phyloP scores from a whole-genome alignment of 2,113 vertebrate species.

The Herpailurus yagouaroundi region DNA sequence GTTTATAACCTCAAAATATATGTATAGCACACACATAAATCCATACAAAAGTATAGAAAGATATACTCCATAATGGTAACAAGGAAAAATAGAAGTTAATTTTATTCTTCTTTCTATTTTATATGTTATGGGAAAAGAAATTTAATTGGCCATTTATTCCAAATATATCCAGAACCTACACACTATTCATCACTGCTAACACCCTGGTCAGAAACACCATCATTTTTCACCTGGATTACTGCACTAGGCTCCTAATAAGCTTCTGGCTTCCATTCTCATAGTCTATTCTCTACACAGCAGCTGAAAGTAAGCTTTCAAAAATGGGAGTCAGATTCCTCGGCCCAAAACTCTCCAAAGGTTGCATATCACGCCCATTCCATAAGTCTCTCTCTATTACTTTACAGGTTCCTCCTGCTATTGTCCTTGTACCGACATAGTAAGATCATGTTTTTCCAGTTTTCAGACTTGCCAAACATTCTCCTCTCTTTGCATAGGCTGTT shows the following conservation, averaged over 20 bases:
- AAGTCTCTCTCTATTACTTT: background rate
- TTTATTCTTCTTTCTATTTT: background rate
- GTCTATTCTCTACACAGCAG: background rate
- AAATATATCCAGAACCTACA: background rate
- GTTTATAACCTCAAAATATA: background rate
- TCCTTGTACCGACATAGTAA: background rate
- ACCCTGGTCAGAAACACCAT: background rate
- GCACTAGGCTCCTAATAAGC: background rate
- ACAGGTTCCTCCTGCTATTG: background rate
- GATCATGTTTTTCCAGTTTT: background rate
- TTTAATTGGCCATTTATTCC: background rate
- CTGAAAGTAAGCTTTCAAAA: background rate
- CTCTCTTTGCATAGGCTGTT: background rate
- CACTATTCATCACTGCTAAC: no score
- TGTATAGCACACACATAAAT: background rate
- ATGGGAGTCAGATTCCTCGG: background rate
- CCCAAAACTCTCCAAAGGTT: background rate
- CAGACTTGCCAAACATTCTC: background rate
- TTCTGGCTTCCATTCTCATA: background rate
- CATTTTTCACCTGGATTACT: background rate
- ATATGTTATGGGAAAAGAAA: background rate
- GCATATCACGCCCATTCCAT: background rate
- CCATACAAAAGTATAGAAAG: background rate
- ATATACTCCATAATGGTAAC: background rate
- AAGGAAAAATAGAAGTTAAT: background rate